Conservation (phyloP, 2,797 vertebrate genomes). For the Paedocypris micromegethes region DNA sequence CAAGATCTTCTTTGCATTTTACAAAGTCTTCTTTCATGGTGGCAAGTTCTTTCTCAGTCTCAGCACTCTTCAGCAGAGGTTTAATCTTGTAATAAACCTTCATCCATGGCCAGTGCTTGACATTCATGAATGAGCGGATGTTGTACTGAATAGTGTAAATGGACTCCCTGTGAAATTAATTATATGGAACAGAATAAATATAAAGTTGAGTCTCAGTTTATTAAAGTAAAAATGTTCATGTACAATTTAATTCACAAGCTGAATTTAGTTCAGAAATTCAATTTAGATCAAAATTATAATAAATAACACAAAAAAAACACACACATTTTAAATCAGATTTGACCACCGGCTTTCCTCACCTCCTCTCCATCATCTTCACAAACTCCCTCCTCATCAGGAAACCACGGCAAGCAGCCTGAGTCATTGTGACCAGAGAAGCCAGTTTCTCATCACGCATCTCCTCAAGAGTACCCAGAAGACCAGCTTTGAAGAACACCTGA, state of each 20-base stretch:
- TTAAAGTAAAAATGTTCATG: no score
- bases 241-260: no score
- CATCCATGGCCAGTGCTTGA: conserved; percentile 91
- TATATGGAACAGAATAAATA: no score
- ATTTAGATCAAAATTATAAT: no score
- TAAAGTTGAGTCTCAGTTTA: no score
- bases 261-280: no score
- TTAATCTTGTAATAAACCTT: conserved; percentile 93
- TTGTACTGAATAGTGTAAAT: conserved; percentile 84
- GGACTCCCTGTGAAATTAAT: conserved; percentile 47
- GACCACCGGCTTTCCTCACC: no score
- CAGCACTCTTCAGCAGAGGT: conserved; percentile 80
- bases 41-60: conserved; percentile 83
- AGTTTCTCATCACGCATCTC: conserved; percentile 82
- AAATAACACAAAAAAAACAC: no score
- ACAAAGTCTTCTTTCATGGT: conserved; percentile 77
- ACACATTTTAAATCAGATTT: no score
- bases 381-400: conserved; percentile 75
- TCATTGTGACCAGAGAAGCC: conserved; percentile 70
- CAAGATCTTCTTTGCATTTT: conserved; percentile 69
- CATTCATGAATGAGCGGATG: conserved; percentile 83
- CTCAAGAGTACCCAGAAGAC: conserved; percentile 76
- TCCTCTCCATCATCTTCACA: conserved; percentile 74
- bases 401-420: conserved; percentile 72
- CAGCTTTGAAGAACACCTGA: conserved; percentile 84